Evolutionary conservation across 2,888 invertebrate species (phyloP).

Genomic region (Xestia ashworthii): DNA sequence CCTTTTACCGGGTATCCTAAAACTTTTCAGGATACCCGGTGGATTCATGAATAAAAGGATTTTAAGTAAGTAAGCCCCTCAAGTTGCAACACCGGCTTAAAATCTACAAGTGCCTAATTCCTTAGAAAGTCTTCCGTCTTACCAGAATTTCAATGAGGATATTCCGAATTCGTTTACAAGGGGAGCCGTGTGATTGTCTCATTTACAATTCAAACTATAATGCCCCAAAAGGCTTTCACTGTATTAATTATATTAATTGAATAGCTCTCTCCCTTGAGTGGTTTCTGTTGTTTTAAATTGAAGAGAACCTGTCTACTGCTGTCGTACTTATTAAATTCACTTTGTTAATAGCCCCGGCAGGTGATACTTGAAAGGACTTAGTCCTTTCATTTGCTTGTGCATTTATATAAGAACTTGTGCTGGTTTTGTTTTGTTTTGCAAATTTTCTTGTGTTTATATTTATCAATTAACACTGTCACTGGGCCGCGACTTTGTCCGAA

Average conservation of each 20-base stretch:
- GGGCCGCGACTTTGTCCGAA: too few species aligned
- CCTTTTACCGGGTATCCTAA: background rate
- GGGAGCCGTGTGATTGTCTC: slow-evolving; percentile 68
- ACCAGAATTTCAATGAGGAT: slow-evolving; percentile 72
- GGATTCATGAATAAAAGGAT: background rate
- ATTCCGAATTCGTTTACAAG: slow-evolving; percentile 69
- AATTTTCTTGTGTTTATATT: background rate
- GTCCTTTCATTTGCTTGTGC: background rate
- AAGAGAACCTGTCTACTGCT: slow-evolving; percentile 33
- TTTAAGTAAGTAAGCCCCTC: slow-evolving; percentile 6
- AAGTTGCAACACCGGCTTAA: slow-evolving; percentile 17
- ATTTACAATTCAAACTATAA: slow-evolving; percentile 78
- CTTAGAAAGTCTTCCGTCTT: slow-evolving; percentile 48
- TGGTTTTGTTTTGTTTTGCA: background rate
- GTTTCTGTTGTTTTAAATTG: slow-evolving; percentile 62
- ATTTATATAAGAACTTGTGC: background rate
- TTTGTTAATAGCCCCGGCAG: slow-evolving; percentile 11
- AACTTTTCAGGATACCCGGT: background rate
- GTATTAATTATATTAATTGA: slow-evolving; percentile 74
- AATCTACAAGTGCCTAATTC: slow-evolving; percentile 33
- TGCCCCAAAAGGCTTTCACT: slow-evolving; percentile 56
- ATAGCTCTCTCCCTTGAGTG: slow-evolving; percentile 68
- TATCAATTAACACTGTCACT: too few species aligned
- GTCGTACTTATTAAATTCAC: slow-evolving; percentile 32
- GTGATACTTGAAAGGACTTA: background rate